Percentiles rank a stretch among this genome's conserved stretches.
Conservation (phyloP, 2,113 vertebrate genomes). For the Plecotus auritus region DNA sequence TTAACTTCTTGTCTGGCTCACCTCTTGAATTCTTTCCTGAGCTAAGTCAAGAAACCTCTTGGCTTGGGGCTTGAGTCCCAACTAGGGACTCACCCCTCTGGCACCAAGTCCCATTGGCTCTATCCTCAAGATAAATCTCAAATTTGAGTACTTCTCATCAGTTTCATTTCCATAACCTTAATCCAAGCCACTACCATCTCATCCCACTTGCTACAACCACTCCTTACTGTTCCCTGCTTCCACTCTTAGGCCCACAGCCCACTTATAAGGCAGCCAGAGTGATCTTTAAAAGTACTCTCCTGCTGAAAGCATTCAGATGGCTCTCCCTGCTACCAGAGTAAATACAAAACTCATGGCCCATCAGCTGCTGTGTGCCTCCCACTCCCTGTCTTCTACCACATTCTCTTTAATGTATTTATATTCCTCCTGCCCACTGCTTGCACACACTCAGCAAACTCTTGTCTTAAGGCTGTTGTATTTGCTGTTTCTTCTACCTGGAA, state of each 20-base stretch:
- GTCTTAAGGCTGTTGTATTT: not conserved
- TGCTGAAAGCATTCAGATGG: not conserved
- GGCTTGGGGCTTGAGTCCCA: not conserved
- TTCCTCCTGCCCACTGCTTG: not conserved
- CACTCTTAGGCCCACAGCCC: not conserved
- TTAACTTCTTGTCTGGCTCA: not conserved
- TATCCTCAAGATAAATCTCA: not conserved
- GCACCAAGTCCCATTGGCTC: not conserved
- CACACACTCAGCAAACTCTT: not conserved
- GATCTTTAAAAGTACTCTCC: not conserved
- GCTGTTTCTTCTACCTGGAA: not conserved
- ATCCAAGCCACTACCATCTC: not conserved
- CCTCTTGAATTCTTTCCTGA: not conserved
- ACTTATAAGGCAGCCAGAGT: not conserved
- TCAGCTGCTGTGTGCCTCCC: not conserved
- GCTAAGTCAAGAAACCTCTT: not conserved
- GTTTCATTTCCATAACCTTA: not conserved
- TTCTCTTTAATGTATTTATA: not conserved
- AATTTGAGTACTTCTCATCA: not conserved
- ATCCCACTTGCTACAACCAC: not conserved
- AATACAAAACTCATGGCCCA: not conserved
- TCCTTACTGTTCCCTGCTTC: not conserved
- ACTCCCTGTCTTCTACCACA: not conserved
- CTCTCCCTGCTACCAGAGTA: not conserved
- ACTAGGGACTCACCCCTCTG: not conserved